Evolutionary conservation across 1,140 invertebrate genomes (phyloP).

Genomic region (Penaeus vannamei): DNA sequence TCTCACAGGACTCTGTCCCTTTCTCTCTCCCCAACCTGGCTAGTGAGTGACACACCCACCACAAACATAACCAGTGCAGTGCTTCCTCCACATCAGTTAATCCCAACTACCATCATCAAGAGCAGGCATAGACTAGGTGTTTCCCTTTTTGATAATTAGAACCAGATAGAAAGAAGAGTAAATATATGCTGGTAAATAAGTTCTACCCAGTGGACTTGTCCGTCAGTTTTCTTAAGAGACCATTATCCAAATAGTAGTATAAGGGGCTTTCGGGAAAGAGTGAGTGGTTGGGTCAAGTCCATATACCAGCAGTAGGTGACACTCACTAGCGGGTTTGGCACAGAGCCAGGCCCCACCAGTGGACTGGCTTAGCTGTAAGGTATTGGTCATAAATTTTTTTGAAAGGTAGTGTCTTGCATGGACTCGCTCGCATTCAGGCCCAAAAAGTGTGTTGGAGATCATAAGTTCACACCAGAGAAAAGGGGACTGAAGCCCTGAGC

Average conservation of each 20-base stretch:
- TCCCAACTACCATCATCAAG: conserved; percentile 52
- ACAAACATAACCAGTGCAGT: conserved; percentile 52
- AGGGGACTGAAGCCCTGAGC: conserved; percentile 42
- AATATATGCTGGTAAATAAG: conserved; percentile 45
- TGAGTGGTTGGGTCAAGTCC: conserved; percentile 49
- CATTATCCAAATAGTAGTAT: conserved; percentile 52
- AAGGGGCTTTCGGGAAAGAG: conserved; percentile 54
- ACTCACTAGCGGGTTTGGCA: conserved; percentile 63
- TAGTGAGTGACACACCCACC: conserved; percentile 60
- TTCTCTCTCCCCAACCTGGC: conserved; percentile 62
- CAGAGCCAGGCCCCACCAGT: conserved; percentile 61
- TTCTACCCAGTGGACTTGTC: conserved; percentile 55
- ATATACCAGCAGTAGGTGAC: conserved; percentile 51
- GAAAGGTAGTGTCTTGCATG: conserved; percentile 62
- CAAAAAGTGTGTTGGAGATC: conserved; percentile 57
- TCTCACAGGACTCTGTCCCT: conserved; percentile 64
- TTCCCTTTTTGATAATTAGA: conserved; percentile 53
- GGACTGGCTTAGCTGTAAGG: conserved; percentile 63
- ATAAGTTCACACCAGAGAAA: conserved; percentile 51
- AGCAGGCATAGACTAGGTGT: conserved; percentile 63
- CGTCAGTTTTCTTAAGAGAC: conserved; percentile 58
- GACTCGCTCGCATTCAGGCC: conserved; percentile 62
- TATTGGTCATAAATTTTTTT: conserved; percentile 60
- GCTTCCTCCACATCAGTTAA: conserved; percentile 42
- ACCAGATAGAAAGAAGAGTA: conserved; percentile 37